Conservation (phyloP, 2,888 invertebrate species). For the Pomacea canaliculata region DNA sequence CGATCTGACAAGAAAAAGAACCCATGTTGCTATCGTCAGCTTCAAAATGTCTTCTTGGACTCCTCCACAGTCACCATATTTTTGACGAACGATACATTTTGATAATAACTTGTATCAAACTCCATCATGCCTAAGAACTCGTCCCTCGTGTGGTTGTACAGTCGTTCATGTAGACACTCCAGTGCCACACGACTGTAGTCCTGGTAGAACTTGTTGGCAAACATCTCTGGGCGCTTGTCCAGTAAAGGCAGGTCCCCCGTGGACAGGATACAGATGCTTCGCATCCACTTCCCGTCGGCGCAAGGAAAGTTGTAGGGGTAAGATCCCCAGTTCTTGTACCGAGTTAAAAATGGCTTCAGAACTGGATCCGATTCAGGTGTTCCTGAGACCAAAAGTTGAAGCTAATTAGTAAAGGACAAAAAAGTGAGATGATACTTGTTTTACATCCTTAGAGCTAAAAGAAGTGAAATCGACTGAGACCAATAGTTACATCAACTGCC, state of each 20-base stretch:
- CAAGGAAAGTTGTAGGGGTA: conserved; percentile 3
- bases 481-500: too few relatives aligned
- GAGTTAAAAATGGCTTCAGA: conserved; percentile 8
- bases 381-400: neutral
- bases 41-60: too few relatives aligned
- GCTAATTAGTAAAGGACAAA: too few relatives aligned
- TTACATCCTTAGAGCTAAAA: too few relatives aligned
- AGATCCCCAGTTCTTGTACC: conserved; percentile 27
- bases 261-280: conserved; percentile 36
- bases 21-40: too few relatives aligned
- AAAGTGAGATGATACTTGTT: too few relatives aligned
- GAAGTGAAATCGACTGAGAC: too few relatives aligned
- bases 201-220: conserved; percentile 62
- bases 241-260: conserved; percentile 50
- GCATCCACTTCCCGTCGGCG: conserved; percentile 14
- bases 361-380: conserved; percentile 7
- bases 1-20: too few relatives aligned
- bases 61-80: conserved; percentile 10
- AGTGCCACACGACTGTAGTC: conserved; percentile 43
- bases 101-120: conserved; percentile 25
- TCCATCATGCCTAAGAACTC: conserved; percentile 20
- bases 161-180: conserved; percentile 56
- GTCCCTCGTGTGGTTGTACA: conserved; percentile 36
- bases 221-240: conserved; percentile 38
- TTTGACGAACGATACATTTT: conserved; percentile 19